Conservation (phyloP, 2,113 vertebrate species). For the Corydoras sp. region DNA sequence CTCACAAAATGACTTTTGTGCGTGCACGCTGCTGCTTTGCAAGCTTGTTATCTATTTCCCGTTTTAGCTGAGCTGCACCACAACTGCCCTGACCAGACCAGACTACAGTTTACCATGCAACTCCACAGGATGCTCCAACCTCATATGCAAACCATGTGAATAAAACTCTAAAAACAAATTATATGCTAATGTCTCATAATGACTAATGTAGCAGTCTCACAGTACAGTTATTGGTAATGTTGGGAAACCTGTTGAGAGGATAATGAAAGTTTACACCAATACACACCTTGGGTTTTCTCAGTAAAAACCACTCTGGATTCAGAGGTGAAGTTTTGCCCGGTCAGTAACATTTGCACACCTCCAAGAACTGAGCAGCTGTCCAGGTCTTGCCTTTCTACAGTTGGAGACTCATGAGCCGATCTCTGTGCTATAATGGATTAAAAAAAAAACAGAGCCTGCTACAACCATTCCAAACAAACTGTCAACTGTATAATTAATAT, state of each 20-base stretch:
- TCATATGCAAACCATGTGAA: constrained; percentile 54
- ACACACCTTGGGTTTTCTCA: constrained; percentile 88
- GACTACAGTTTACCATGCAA: constrained; percentile 40
- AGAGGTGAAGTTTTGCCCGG: constrained; percentile 87
- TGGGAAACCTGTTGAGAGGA: no score
- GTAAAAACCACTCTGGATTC: constrained; percentile 94
- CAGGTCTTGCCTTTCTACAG: constrained; percentile 82
- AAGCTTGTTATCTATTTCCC: constrained; percentile 34
- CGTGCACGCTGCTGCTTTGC: constrained; percentile 33
- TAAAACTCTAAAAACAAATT: constrained; percentile 43
- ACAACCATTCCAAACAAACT: not conserved
- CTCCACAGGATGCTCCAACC: constrained; percentile 31
- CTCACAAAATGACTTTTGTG: constrained; percentile 18
- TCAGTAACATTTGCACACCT: constrained; percentile 89
- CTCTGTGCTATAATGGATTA: constrained; percentile 77
- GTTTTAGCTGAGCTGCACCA: constrained; percentile 13
- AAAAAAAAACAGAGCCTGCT: no score
- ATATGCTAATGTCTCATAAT: constrained; percentile 37
- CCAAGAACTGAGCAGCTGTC: constrained; percentile 85
- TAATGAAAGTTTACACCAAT: not conserved
- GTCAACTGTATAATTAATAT: not conserved
- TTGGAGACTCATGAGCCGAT: constrained; percentile 86
- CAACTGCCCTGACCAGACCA: constrained; percentile 33
- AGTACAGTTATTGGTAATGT: no score
- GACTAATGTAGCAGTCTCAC: no score